Evolutionary conservation across 2,113 vertebrate species (phyloP).

Genomic region (Oryzias woworae): DNA sequence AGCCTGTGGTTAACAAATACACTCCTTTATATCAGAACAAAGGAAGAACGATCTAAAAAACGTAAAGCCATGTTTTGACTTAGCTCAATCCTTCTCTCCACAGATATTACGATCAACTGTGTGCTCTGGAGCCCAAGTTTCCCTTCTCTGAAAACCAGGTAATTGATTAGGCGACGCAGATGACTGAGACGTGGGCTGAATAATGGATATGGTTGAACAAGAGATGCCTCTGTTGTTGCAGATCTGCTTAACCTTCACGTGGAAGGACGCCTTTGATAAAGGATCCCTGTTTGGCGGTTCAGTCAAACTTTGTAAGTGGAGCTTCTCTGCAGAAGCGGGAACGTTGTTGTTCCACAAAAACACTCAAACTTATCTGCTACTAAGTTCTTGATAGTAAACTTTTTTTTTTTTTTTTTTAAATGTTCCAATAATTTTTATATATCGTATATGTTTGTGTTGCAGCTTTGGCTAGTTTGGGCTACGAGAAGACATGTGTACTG

Average conservation of each 20-base stretch:
- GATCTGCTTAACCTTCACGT: slow-evolving; percentile 97
- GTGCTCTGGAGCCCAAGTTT: slow-evolving; percentile 95
- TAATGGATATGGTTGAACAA: slow-evolving; percentile 15
- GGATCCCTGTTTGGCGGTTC: slow-evolving; percentile 97
- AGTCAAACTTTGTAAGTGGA: slow-evolving; percentile 89
- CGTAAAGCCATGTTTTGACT: not conserved
- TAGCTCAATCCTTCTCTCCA: slow-evolving; percentile 13
- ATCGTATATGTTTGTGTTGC: slow-evolving; percentile 32
- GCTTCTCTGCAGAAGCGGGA: not conserved
- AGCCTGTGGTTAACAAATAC: not conserved
- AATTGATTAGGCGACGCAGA: slow-evolving; percentile 13
- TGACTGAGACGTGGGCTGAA: slow-evolving; percentile 3
- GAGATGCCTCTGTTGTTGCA: slow-evolving; percentile 66
- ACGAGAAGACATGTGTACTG: slow-evolving; percentile 96
- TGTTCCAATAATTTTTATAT: not conserved
- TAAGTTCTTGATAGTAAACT: no score
- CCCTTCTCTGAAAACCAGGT: slow-evolving; percentile 98
- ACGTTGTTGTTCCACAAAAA: no score
- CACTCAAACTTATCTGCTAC: no score
- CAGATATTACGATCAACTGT: slow-evolving; percentile 98
- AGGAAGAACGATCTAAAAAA: not conserved
- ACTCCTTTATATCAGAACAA: no score
- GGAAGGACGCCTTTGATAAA: slow-evolving; percentile 99
- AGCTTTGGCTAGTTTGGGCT: slow-evolving; percentile 95
- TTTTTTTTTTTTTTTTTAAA: no score